These are phyloP conservation scores for Tuberolachnus salignus DNA, from an alignment of 2,888 invertebrate genomes.

Conservation along the genomic window DNA sequence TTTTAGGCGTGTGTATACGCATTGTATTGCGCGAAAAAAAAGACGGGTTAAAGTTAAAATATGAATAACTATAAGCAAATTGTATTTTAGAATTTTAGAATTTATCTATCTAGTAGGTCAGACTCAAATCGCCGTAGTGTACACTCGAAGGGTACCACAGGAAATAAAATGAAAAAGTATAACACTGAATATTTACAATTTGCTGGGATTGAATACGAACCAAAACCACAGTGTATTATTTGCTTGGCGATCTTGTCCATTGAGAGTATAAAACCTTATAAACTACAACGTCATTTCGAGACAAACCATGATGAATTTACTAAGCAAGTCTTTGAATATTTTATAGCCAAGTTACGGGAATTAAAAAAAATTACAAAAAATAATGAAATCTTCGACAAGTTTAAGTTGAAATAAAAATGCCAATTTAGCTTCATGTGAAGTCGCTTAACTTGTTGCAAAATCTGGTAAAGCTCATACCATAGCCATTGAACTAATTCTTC, in stretches of 20 bases:
- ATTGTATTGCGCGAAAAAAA: no score
- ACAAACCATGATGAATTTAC: no score
- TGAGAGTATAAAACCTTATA: no score
- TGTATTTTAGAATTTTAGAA: slow-evolving; percentile 28
- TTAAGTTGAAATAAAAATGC: no score
- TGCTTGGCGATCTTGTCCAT: slow-evolving; percentile 57
- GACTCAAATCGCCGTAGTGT: background rate
- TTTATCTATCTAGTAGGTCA: background rate
- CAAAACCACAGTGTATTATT: slow-evolving; percentile 59
- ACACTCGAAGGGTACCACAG: background rate
- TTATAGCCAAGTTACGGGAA: background rate
- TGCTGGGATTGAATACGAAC: slow-evolving; percentile 14
- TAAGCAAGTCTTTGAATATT: slow-evolving; percentile 37
- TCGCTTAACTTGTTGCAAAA: slow-evolving; percentile 52
- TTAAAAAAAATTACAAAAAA: no score
- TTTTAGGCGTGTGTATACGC: background rate
- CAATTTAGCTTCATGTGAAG: no score
- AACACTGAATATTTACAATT: slow-evolving; percentile 56
- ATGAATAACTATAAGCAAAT: background rate
- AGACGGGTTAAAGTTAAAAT: no score
- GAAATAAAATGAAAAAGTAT: slow-evolving; percentile 28
- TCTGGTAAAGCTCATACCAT: slow-evolving; percentile 55
- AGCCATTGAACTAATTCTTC: slow-evolving; percentile 52
- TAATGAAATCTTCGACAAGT: no score
- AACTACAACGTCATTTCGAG: no score